phyloP scores from a whole-genome alignment of 2,888 invertebrate species.

The Sceliomorpha sp. region DNA sequence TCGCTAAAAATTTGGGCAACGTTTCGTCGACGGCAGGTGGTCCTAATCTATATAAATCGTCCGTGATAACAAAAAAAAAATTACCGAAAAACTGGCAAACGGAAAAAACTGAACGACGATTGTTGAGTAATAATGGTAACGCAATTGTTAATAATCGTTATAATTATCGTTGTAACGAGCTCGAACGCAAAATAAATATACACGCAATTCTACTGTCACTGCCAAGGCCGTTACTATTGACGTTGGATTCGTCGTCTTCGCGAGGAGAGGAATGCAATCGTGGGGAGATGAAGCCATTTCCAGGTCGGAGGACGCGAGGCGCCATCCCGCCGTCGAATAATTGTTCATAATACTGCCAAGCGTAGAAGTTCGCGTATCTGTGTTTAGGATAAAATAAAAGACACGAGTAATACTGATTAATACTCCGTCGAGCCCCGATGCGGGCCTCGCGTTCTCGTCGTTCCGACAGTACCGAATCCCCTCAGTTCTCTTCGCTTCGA shows the following conservation, averaged over 20 bases:
- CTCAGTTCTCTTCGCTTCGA: slow-evolving; percentile 2
- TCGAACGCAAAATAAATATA: slow-evolving; percentile 36
- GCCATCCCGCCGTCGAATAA: slow-evolving; percentile 58
- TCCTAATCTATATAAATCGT: too few species aligned
- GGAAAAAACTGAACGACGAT: too few species aligned
- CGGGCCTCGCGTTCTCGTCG: slow-evolving; percentile 30
- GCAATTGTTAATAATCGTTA: too few species aligned
- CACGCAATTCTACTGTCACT: slow-evolving; percentile 78
- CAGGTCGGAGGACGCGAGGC: slow-evolving; percentile 22
- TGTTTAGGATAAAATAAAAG: slow-evolving; percentile 50
- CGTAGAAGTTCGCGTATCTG: slow-evolving; percentile 69
- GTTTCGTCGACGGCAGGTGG: slow-evolving; percentile 44
- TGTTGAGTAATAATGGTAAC: too few species aligned
- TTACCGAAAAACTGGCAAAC: too few species aligned
- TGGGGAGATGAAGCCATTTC: slow-evolving; percentile 52
- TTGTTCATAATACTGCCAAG: slow-evolving; percentile 78
- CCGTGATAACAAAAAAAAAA: too few species aligned
- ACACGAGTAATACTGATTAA: slow-evolving; percentile 60
- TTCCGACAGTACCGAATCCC: slow-evolving; percentile 4
- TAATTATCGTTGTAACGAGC: slow-evolving; percentile 20
- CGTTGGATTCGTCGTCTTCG: slow-evolving; percentile 70
- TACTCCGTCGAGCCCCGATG: slow-evolving; percentile 59
- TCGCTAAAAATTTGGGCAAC: not conserved
- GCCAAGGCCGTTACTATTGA: slow-evolving; percentile 76
- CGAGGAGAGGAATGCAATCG: slow-evolving; percentile 28